Conservation (phyloP, 1,140 invertebrate species). For the Ceratina japonica region DNA sequence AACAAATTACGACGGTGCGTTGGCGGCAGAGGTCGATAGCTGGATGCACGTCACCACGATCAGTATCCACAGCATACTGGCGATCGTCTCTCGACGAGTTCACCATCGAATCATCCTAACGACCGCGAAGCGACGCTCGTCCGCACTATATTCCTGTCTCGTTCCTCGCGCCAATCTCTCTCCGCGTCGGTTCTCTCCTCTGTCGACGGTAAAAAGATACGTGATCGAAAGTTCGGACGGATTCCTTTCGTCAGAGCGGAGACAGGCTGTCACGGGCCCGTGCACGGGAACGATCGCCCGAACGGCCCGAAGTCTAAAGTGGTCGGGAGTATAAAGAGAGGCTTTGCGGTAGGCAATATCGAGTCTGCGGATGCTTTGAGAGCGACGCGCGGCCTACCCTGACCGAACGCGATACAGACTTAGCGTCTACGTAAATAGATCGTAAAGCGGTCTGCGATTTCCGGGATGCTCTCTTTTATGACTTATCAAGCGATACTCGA, state of each 20-base stretch:
- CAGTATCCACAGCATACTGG: constrained; percentile 71
- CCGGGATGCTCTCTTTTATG: not conserved
- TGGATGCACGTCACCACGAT: constrained; percentile 72
- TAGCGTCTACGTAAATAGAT: constrained; percentile 28
- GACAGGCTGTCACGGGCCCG: not conserved
- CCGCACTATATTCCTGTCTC: constrained; percentile 22
- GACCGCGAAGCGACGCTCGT: not conserved
- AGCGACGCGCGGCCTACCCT: constrained; percentile 5
- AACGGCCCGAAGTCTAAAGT: no score
- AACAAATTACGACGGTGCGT: no score
- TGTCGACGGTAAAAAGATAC: not conserved
- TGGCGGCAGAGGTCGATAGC: constrained; percentile 72
- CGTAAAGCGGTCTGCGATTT: constrained; percentile 2
- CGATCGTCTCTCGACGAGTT: constrained; percentile 59
- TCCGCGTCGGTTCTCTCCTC: not conserved
- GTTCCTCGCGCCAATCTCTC: constrained; percentile 16
- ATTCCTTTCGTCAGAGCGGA: no score
- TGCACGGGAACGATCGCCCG: not conserved
- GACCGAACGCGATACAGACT: not conserved
- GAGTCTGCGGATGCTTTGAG: not conserved
- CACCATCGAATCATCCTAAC: constrained; percentile 64
- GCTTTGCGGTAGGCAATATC: not conserved
- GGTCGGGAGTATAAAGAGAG: not conserved
- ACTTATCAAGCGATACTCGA: not conserved
- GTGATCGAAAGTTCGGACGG: no score